Percentiles rank a stretch among this genome's conserved stretches.
Evolutionary conservation across 2,797 vertebrate genomes (phyloP).

Genomic region (Sebastes umbrosus): DNA sequence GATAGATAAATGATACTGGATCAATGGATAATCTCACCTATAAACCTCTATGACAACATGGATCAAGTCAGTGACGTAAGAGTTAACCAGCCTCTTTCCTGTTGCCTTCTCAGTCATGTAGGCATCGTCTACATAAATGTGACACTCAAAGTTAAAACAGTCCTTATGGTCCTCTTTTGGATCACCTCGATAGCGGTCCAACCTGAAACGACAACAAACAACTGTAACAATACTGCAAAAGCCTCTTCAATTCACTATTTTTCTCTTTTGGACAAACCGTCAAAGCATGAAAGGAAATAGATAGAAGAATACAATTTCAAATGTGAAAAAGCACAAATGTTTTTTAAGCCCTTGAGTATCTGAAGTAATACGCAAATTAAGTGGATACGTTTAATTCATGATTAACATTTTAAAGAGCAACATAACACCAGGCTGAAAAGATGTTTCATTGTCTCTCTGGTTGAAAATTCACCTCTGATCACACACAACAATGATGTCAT

Average conservation of each 20-base stretch:
- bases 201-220: slow-evolving; percentile 60
- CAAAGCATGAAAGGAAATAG: neutral
- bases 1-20: neutral
- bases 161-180: slow-evolving; percentile 82
- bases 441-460: neutral
- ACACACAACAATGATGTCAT: neutral
- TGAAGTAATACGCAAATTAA: neutral
- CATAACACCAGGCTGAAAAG: neutral
- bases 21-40: slow-evolving; percentile 64
- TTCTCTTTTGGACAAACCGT: neutral
- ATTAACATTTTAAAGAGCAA: neutral
- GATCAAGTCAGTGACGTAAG: slow-evolving; percentile 78
- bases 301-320: neutral
- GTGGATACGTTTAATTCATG: neutral
- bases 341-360: neutral
- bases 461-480: neutral
- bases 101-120: slow-evolving; percentile 73
- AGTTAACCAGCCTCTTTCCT: slow-evolving; percentile 73
- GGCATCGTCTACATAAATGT: slow-evolving; percentile 84
- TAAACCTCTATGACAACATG: slow-evolving; percentile 82
- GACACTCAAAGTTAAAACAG: slow-evolving; percentile 84
- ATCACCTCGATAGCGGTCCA: slow-evolving; percentile 85
- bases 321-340: neutral
- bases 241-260: neutral
- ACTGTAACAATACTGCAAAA: neutral